Conservation (phyloP, 2,888 invertebrate genomes). For the Synanthedon tipuliformis region DNA sequence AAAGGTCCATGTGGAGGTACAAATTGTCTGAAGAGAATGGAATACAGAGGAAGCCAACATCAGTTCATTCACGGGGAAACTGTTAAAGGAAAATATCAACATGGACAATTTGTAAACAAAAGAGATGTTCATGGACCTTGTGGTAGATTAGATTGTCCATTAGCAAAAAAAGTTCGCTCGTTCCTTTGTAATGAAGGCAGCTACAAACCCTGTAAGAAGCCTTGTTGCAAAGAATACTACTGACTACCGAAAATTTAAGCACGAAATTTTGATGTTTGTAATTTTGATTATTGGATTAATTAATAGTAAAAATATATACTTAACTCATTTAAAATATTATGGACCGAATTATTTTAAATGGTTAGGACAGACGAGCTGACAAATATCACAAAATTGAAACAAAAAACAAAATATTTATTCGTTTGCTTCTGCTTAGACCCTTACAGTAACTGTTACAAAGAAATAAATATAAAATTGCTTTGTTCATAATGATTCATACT, state of each 20-base stretch:
- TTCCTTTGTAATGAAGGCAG: conserved; percentile 49
- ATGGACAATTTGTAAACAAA: conserved; percentile 56
- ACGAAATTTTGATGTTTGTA: too few species aligned
- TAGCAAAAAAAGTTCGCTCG: conserved; percentile 50
- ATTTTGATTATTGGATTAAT: too few species aligned
- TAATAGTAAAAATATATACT: too few species aligned
- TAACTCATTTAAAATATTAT: too few species aligned
- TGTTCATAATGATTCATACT: neutral
- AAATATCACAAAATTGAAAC: too few species aligned
- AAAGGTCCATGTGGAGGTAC: conserved; percentile 65
- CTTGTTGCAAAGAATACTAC: conserved; percentile 51
- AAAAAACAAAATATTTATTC: too few species aligned
- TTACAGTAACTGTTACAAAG: neutral
- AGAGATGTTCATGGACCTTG: conserved; percentile 61
- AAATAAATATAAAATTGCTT: neutral
- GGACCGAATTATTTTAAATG: too few species aligned
- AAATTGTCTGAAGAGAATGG: conserved; percentile 57
- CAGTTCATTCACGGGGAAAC: conserved; percentile 53
- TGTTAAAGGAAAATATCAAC: conserved; percentile 50
- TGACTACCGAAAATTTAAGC: conserved; percentile 8
- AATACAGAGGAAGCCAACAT: conserved; percentile 56
- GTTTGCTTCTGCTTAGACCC: too few species aligned
- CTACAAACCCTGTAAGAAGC: conserved; percentile 55
- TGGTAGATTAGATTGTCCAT: conserved; percentile 56
- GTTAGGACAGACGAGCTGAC: too few species aligned